These are phyloP conservation scores for Hypothenemus hampei DNA, from an alignment of 1,140 invertebrate species.

Conservation along the genomic window DNA sequence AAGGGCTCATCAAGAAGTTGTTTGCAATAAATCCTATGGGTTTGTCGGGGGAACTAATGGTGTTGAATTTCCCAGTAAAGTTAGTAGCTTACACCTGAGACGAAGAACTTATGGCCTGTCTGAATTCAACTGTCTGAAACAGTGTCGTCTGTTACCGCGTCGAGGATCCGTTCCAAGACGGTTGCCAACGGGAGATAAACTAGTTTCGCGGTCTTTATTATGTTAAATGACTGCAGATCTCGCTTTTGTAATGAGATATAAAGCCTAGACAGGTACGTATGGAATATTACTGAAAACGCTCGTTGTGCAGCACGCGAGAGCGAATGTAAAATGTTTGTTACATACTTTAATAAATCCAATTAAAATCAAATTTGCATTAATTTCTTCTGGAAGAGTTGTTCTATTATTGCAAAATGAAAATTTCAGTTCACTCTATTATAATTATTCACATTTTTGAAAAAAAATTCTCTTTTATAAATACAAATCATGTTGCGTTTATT, in stretches of 20 bases:
- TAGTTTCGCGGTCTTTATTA: constrained; percentile 19
- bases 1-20: constrained; percentile 9
- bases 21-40: constrained; percentile 16
- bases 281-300: no score
- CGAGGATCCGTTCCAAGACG: constrained; percentile 9
- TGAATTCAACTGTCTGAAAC: constrained; percentile 23
- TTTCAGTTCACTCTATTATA: no score
- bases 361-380: no score
- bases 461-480: no score
- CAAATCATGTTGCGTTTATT: no score
- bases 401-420: no score
- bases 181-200: constrained; percentile 11
- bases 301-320: no score
- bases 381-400: no score
- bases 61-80: constrained; percentile 21
- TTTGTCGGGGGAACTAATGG: constrained; percentile 19
- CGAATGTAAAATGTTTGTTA: no score
- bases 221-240: constrained; percentile 12
- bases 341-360: no score
- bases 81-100: constrained; percentile 24
- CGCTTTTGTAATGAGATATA: background rate
- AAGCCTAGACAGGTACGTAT: background rate
- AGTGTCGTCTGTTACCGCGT: constrained; percentile 22
- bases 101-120: constrained; percentile 21
- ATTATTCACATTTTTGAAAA: no score